Conservation (phyloP, 2,888 invertebrate genomes). For the Trissonchulus sp. region DNA sequence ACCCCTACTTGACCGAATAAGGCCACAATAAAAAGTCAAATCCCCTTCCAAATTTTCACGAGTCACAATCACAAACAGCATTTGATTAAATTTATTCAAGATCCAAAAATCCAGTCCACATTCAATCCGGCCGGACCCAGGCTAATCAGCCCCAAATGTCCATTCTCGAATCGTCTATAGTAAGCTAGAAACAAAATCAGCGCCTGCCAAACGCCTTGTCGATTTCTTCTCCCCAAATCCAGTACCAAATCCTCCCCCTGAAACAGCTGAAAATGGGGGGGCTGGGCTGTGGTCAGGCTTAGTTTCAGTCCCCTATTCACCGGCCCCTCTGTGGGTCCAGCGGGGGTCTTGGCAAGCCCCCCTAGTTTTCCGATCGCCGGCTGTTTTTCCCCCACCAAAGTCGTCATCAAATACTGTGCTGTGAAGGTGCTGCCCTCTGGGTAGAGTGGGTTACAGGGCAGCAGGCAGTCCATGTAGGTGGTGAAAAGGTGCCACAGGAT, state of each 20-base stretch:
- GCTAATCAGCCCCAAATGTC: conserved; percentile 68
- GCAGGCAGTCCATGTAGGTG: conserved; percentile 75
- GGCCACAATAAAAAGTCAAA: too few species aligned
- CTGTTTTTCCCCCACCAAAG: too few species aligned
- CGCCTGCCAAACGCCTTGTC: conserved; percentile 80
- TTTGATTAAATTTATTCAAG: too few species aligned
- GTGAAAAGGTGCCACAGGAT: conserved; percentile 76
- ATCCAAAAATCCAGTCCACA: conserved; percentile 57
- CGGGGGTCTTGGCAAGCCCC: conserved; percentile 52
- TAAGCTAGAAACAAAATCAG: conserved; percentile 72
- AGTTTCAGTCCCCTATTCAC: neutral
- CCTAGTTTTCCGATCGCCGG: neutral
- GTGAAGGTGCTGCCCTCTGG: conserved; percentile 56
- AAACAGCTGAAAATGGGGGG: conserved; percentile 67
- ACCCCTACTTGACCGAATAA: too few species aligned
- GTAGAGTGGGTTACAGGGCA: conserved; percentile 58
- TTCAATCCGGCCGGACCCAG: conserved; percentile 74
- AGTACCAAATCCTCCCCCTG: conserved; percentile 62
- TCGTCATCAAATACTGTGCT: conserved; percentile 48
- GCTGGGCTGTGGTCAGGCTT: conserved; percentile 57
- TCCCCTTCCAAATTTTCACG: too few species aligned
- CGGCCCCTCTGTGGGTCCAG: neutral
- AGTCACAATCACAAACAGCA: too few species aligned
- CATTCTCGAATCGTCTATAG: conserved; percentile 67
- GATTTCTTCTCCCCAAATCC: conserved; percentile 70